These are phyloP conservation scores for Pelmatolapia mariae DNA, from an alignment of 2,113 vertebrate species.

Conservation along the genomic window DNA sequence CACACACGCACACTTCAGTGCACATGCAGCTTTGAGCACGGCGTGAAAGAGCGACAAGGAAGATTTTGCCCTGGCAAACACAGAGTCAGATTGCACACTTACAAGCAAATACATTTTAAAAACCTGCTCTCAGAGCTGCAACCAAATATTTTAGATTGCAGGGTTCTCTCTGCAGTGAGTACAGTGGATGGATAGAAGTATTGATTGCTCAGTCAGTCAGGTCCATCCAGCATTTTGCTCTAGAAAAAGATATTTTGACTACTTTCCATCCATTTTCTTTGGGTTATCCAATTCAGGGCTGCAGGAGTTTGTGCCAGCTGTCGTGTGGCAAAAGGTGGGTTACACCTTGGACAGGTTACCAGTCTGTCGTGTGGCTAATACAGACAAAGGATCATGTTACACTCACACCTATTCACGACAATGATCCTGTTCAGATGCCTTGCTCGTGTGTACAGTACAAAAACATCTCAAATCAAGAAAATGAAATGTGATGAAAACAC, in stretches of 20 bases:
- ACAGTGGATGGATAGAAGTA: background rate
- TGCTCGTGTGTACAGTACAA: background rate
- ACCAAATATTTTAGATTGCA: background rate
- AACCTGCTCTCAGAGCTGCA: background rate
- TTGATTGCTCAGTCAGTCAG: background rate
- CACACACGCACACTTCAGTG: conserved; percentile 16
- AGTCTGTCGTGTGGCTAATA: background rate
- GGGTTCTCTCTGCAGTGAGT: background rate
- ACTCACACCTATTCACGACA: background rate
- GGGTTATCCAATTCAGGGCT: background rate
- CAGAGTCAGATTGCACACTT: background rate
- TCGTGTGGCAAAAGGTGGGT: background rate
- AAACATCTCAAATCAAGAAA: background rate
- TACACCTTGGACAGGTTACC: background rate
- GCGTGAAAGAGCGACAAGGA: conserved; percentile 11
- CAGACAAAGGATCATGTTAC: background rate
- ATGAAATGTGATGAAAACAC: background rate
- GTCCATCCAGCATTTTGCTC: background rate
- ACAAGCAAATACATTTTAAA: background rate
- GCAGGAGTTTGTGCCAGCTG: background rate
- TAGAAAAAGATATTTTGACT: background rate
- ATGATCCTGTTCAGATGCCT: background rate
- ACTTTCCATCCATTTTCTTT: background rate
- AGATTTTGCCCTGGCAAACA: conserved; percentile 10
- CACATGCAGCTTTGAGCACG: conserved; percentile 11